Evolutionary conservation across 1,140 invertebrate genomes (phyloP), one percentile per base, ranked within the genome.

Genomic region (Acromyrmex echinatior): DNA sequence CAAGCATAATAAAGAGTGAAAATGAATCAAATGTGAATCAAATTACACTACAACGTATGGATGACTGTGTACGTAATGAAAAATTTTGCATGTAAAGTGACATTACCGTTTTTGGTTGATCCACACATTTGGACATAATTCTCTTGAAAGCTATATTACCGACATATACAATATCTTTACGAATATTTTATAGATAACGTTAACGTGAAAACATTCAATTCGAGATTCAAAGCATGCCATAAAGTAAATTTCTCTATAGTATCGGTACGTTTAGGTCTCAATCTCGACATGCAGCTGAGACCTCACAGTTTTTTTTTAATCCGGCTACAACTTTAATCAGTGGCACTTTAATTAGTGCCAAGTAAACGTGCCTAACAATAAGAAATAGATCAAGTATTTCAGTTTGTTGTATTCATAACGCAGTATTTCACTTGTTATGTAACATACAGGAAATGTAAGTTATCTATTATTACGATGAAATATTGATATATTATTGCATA

Each of bases 341-440:
- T 53, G 45, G 31, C 28, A 35, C 0, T 35, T 6, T 35, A 58
- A 16, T 5, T 45, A 45, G 16, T 58, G 53, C 14, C 21, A 62
- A 80, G 28, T 53, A 84, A 60, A 58, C 28, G 45, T 35, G 25
- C 3, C 18, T 79, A 58, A 68, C 18, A 5, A 58, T 81, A 70
- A 79, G 63, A 80, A 74, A 79, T 79, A 80, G 87, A 51, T 39
- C 35, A 84, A 82, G 60, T 63, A 73, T 70, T 80, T 88, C 86
- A 90, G 87, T 88, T 86, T 85, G 81, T 92, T 92, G 88, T 92
- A 93, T 93, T 93, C 85, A 66, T 93, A 92, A 92, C 88, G 77
- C 90, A 93, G 91, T 93, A 93, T 93, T 92, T 93, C 87, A 89
- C 66, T 90, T 90, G 63, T 91, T 88, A 91, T 89, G 78, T 88